These are phyloP conservation scores for Cheilosia variabilis DNA, from an alignment of 2,888 invertebrate genomes.

Conservation along the genomic window DNA sequence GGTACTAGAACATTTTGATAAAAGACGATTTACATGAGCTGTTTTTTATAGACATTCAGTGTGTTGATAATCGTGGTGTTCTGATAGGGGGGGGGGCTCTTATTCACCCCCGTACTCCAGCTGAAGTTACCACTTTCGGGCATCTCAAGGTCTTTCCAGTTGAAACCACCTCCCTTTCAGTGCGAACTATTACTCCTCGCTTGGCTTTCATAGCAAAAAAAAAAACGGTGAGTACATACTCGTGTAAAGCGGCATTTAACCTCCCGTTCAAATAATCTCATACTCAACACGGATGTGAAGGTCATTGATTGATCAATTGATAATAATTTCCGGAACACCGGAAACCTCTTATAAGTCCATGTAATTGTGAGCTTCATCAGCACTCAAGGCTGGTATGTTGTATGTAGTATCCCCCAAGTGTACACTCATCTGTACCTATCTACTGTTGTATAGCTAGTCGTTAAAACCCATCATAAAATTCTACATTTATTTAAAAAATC, in stretches of 20 bases:
- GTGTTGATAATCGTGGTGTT: too few species aligned
- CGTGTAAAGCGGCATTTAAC: not conserved
- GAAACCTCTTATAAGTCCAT: not conserved
- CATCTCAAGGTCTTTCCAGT: too few species aligned
- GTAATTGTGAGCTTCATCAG: not conserved
- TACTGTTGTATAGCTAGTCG: not conserved
- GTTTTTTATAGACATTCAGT: too few species aligned
- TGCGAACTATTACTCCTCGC: too few species aligned
- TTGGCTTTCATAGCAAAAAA: too few species aligned
- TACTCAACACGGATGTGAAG: not conserved
- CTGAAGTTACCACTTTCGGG: too few species aligned
- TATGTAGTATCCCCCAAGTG: not conserved
- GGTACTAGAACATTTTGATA: too few species aligned
- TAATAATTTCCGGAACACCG: slow-evolving; percentile 7
- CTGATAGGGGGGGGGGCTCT: too few species aligned
- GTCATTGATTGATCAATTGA: slow-evolving; percentile 12
- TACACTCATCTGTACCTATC: not conserved
- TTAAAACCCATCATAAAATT: not conserved
- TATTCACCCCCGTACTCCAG: too few species aligned
- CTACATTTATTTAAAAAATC: slow-evolving; percentile 10
- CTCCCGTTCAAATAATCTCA: not conserved
- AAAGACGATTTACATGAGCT: too few species aligned
- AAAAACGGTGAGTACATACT: too few species aligned
- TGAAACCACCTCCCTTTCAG: too few species aligned
- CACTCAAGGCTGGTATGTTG: not conserved